These are phyloP conservation scores for Drosophila greeni DNA, from an alignment of 2,888 invertebrate genomes.

Conservation along the genomic window DNA sequence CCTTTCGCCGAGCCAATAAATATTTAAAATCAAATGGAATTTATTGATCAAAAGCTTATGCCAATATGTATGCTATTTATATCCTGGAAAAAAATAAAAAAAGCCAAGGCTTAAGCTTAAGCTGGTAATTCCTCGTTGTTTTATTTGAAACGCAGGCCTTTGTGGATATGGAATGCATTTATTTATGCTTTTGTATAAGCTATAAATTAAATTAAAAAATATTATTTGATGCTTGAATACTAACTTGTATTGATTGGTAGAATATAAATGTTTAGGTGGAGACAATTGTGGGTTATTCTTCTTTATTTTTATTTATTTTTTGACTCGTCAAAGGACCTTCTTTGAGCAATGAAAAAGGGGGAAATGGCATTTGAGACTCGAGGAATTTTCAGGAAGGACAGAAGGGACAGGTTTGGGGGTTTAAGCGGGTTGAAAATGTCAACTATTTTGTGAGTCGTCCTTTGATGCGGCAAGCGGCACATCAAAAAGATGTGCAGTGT, in stretches of 20 bases:
- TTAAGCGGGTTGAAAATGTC: conserved; percentile 17
- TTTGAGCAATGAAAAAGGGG: conserved; percentile 2
- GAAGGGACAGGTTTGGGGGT: too few species aligned
- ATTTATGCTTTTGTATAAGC: background rate
- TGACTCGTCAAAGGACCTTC: conserved; percentile 16
- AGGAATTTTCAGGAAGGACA: too few species aligned
- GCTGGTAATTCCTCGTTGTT: background rate
- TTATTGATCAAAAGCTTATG: background rate
- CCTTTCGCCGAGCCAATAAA: background rate
- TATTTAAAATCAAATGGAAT: background rate
- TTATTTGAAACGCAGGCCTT: background rate
- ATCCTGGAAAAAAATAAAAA: background rate
- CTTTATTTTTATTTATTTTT: too few species aligned
- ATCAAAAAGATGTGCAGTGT: conserved; percentile 68
- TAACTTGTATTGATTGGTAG: too few species aligned
- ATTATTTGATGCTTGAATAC: too few species aligned
- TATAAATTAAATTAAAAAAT: background rate
- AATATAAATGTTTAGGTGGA: too few species aligned
- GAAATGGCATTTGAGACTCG: conserved; percentile 7
- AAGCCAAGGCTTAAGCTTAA: background rate
- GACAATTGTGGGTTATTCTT: conserved; percentile 14
- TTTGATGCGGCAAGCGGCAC: conserved; percentile 63
- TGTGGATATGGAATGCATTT: background rate
- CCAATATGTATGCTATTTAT: background rate
- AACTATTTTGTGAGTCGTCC: conserved; percentile 59